Conservation (phyloP, 2,888 invertebrate genomes). For the Xanthostigma xanthostigma region DNA sequence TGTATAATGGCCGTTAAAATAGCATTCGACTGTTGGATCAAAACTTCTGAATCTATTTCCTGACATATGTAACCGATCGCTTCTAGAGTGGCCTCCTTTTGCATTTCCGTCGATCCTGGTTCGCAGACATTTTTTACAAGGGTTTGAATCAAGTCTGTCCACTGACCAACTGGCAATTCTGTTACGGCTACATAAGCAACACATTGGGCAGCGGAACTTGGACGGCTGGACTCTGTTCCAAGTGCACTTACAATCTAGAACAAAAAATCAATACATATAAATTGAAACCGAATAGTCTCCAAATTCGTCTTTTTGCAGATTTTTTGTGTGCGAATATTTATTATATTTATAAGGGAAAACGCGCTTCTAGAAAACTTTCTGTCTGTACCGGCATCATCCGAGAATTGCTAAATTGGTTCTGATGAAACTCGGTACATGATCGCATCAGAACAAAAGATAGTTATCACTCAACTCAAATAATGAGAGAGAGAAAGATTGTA, state of each 20-base stretch:
- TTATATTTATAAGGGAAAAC: too few species aligned
- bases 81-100: slow-evolving; percentile 93
- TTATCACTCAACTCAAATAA: too few species aligned
- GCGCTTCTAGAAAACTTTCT: too few species aligned
- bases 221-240: slow-evolving; percentile 89
- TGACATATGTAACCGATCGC: slow-evolving; percentile 98
- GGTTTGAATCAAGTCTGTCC: slow-evolving; percentile 78
- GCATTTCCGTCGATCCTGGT: slow-evolving; percentile 74
- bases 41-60: slow-evolving; percentile 88
- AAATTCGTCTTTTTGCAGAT: not conserved
- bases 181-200: slow-evolving; percentile 97
- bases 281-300: not conserved
- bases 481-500: too few species aligned
- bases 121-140: slow-evolving; percentile 86
- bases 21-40: slow-evolving; percentile 84
- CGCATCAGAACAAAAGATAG: too few species aligned
- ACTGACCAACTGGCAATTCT: slow-evolving; percentile 82
- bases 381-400: too few species aligned
- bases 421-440: too few species aligned
- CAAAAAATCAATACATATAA: slow-evolving; percentile 14
- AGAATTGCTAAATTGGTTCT: too few species aligned
- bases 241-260: slow-evolving; percentile 75
- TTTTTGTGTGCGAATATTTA: not conserved
- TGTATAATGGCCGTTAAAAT: slow-evolving; percentile 98
- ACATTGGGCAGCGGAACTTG: slow-evolving; percentile 97